phyloP scores from a whole-genome alignment of 2,888 invertebrate genomes.

The Aspidiotus destructor region DNA sequence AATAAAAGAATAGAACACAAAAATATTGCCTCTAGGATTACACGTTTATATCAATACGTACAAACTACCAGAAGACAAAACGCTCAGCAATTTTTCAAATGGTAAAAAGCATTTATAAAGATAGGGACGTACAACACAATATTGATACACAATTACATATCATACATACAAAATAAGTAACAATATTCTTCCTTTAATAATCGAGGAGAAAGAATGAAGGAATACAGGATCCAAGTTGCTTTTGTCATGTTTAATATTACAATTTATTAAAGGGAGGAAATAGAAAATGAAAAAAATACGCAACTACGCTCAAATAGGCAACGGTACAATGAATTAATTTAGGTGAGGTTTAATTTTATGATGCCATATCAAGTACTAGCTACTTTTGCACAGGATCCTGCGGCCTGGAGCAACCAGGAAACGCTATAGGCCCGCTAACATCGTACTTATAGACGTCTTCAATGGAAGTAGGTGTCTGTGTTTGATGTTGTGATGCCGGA shows the following conservation, averaged over 20 bases:
- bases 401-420: slow-evolving; percentile 39
- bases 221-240: too few species aligned
- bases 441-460: slow-evolving; percentile 39
- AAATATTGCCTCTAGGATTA: background rate
- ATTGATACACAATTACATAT: too few species aligned
- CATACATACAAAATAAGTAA: too few species aligned
- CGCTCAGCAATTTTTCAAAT: background rate
- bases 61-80: slow-evolving; percentile 14
- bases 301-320: slow-evolving; percentile 8
- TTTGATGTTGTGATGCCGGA: slow-evolving; percentile 32
- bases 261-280: background rate
- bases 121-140: background rate
- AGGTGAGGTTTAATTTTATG: background rate
- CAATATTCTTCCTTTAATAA: too few species aligned
- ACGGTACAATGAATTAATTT: background rate
- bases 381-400: slow-evolving; percentile 35
- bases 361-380: background rate
- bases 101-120: slow-evolving; percentile 10
- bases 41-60: background rate
- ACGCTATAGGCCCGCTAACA: slow-evolving; percentile 39
- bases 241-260: too few species aligned
- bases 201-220: too few species aligned
- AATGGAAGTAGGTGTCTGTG: slow-evolving; percentile 29
- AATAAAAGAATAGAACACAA: background rate
- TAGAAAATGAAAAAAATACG: background rate